Base-by-base conservation (phyloP, 2,888 invertebrate species). In the Pollenia griseotomentosa region DNA sequence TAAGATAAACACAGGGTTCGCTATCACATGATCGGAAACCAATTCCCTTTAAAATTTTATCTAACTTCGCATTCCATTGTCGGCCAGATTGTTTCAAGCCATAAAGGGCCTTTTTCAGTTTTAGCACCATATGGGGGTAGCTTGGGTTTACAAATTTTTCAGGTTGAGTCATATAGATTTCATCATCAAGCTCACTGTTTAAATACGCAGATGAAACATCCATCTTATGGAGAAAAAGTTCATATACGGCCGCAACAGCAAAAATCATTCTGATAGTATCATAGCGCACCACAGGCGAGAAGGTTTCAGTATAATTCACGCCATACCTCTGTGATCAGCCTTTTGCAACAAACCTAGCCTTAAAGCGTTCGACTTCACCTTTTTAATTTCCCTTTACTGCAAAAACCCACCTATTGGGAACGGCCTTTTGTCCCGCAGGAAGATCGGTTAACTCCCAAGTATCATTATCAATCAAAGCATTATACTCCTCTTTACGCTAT, bases 61-160 rank as follows among this genome's bases (percentile, higher is more conserved):
- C 71, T 2, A 9, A 82, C 74, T 57, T 83, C 8, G 19, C 33
- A 33, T 85, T 83, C 84, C 87, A 84, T 33, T 65, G 19, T 11
- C 84, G 65, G 40, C 81, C 88, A 6, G 77, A 85, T 51, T 82
- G 85, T 46, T 88, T 86, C 14, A 57, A 44, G 8, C 44, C 65
- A 44, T 65, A 65, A 42, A 65, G 33, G 9, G 65, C 16, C 8
- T 57, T 73, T 12, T 55, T 55, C 55, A 71, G 55, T 42, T 44
- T 57, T 16, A 73, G 44, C 0, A 73, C 59, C 10, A 19, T 19
- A 11, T 23, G 16, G 19, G 59, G 73, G 12, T 57, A 46, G 6
- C 16, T 16, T 16, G 10, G 3, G 44, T 59, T 14, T 8, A 44
- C 44, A 46, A 59, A 61, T 2, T 59, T 46, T 44, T 80, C 59